These are phyloP conservation scores for Ctenoplectra terminalis DNA, from an alignment of 1,140 invertebrate genomes.

Conservation along the genomic window DNA sequence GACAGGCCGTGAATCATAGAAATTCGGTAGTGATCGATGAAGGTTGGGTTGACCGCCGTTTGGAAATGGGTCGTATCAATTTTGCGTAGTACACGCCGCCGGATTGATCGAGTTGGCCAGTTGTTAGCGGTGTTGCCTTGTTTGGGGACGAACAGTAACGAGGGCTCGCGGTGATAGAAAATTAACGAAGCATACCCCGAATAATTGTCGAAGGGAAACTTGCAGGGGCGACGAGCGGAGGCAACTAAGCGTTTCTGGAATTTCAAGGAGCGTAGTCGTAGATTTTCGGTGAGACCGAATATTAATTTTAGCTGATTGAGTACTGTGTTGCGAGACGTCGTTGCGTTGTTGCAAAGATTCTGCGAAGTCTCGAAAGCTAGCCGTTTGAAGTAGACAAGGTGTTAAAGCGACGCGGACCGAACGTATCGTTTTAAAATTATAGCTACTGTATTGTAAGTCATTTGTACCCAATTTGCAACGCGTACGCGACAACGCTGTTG, in stretches of 20 bases:
- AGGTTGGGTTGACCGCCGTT: conserved; percentile 26
- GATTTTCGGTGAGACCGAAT: background rate
- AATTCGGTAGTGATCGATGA: conserved; percentile 22
- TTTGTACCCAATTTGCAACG: background rate
- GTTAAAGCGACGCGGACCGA: background rate
- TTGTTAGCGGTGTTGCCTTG: background rate
- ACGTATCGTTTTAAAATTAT: no score
- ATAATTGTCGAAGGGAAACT: background rate
- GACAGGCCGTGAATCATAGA: conserved; percentile 16
- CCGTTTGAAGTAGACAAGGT: background rate
- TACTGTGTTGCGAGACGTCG: background rate
- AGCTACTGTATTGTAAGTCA: no score
- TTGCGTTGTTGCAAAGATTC: background rate
- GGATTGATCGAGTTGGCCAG: conserved; percentile 22
- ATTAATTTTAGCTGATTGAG: conserved; percentile 7
- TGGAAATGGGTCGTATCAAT: conserved; percentile 36
- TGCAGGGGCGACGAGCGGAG: background rate
- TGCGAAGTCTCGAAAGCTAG: background rate
- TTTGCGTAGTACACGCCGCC: background rate
- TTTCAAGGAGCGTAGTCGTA: background rate
- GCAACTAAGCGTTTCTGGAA: background rate
- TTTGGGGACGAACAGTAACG: conserved; percentile 2
- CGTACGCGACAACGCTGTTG: background rate
- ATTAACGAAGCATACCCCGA: conserved; percentile 25
- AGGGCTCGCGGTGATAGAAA: background rate